These are phyloP conservation scores for Caenorhabditis tropicalis DNA, from an alignment of 1,140 invertebrate genomes.

Conservation along the genomic window DNA sequence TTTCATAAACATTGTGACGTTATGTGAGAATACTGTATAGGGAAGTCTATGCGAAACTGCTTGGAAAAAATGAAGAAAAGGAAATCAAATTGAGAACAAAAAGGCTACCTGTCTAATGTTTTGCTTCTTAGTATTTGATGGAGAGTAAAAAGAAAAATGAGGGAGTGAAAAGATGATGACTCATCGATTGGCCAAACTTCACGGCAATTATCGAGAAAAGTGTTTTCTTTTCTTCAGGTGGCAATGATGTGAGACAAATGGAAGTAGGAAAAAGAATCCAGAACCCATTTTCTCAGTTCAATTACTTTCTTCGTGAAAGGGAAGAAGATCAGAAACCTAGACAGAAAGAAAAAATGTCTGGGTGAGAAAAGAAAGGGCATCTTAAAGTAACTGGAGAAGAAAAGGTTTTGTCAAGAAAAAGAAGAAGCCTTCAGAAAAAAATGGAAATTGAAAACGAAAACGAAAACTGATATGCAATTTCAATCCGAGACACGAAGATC, in stretches of 20 bases:
- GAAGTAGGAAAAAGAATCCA: not conserved
- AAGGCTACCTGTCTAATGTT: not conserved
- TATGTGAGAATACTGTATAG: not conserved
- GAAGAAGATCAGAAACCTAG: not conserved
- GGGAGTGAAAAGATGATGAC: not conserved
- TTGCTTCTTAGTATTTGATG: conserved; percentile 9
- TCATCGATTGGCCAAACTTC: conserved; percentile 33
- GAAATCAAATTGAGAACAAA: not conserved
- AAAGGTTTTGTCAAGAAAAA: not conserved
- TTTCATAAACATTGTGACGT: conserved; percentile 16
- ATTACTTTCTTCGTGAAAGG: not conserved
- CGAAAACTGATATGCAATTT: conserved; percentile 33
- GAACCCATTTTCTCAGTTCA: not conserved
- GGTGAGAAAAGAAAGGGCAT: not conserved
- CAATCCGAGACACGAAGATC: not conserved
- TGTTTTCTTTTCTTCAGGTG: not conserved
- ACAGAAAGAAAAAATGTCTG: not conserved
- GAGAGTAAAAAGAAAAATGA: not conserved
- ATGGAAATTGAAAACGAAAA: not conserved
- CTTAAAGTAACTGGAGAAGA: conserved; percentile 6
- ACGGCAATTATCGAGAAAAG: conserved; percentile 30
- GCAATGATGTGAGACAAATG: not conserved
- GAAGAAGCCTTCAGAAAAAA: no score
- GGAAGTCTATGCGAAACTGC: not conserved
- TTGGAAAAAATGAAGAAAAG: not conserved